phyloP scores from a whole-genome alignment of 1,140 invertebrate genomes.

The Drosophila repleta region DNA sequence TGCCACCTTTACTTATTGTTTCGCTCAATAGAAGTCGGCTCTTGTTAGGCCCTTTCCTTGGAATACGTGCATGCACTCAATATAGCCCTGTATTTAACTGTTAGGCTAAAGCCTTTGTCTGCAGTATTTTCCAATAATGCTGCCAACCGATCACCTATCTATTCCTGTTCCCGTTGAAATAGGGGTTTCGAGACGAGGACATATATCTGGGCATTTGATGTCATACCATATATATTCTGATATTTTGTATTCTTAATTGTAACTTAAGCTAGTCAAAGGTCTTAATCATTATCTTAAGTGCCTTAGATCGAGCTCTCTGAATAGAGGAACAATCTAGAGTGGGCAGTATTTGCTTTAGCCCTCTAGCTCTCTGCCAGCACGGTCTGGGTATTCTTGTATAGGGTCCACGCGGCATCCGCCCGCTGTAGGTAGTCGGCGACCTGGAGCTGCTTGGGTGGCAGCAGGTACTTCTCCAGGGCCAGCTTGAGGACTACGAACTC shows the following conservation, averaged over 20 bases:
- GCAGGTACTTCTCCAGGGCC: slow-evolving; percentile 56
- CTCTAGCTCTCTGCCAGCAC: slow-evolving; percentile 31
- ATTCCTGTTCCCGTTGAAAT: too few species aligned
- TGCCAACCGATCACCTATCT: too few species aligned
- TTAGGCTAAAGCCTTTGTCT: neutral
- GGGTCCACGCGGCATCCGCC: slow-evolving; percentile 45
- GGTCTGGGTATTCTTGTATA: slow-evolving; percentile 53
- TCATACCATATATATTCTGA: too few species aligned
- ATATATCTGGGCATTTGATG: too few species aligned
- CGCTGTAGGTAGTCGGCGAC: slow-evolving; percentile 41
- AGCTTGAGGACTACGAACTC: slow-evolving; percentile 68
- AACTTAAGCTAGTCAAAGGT: too few species aligned
- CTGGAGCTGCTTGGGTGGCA: slow-evolving; percentile 43
- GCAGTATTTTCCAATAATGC: too few species aligned
- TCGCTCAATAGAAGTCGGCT: slow-evolving; percentile 24
- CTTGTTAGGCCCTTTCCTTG: slow-evolving; percentile 23
- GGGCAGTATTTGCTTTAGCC: too few species aligned
- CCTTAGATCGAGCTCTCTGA: too few species aligned
- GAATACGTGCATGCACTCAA: neutral
- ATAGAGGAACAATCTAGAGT: too few species aligned
- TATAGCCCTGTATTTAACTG: neutral
- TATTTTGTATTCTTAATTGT: too few species aligned
- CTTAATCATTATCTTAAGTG: too few species aligned
- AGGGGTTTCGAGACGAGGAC: too few species aligned
- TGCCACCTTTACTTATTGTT: slow-evolving; percentile 40